Conservation (phyloP, 2,113 vertebrate species). For the Chiloscyllium plagiosum region DNA sequence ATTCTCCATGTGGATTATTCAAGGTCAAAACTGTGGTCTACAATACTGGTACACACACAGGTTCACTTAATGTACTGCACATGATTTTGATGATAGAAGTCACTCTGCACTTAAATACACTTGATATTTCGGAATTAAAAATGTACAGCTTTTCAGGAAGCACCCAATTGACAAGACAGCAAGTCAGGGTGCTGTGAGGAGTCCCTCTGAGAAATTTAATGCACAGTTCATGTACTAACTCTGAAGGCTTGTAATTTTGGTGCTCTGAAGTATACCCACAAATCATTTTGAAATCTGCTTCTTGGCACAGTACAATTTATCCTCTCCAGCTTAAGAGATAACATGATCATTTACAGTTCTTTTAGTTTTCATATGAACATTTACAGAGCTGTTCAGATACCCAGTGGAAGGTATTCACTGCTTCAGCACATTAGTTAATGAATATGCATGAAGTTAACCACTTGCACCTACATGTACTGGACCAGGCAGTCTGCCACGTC, state of each 20-base stretch:
- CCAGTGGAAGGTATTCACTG: neutral
- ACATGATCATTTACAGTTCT: neutral
- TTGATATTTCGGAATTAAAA: neutral
- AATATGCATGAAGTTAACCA: neutral
- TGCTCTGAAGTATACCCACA: neutral
- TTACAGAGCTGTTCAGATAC: neutral
- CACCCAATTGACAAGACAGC: neutral
- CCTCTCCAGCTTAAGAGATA: too few relatives aligned
- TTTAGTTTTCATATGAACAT: neutral
- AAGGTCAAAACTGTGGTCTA: neutral
- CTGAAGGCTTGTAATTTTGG: constrained; percentile 9
- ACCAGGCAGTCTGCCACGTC: neutral
- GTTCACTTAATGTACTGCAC: neutral
- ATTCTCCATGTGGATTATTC: neutral
- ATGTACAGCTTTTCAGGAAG: neutral
- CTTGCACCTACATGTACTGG: neutral
- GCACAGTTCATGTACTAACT: neutral
- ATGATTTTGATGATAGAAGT: neutral
- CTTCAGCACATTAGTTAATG: neutral
- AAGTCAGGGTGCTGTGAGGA: neutral
- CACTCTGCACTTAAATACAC: neutral
- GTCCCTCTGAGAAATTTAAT: neutral
- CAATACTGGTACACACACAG: neutral
- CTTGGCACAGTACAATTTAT: neutral
- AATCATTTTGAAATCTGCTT: neutral